Evolutionary conservation across 2,888 invertebrate species (phyloP), one percentile per base, ranked within the genome.

Genomic region (Pandemis heparana): DNA sequence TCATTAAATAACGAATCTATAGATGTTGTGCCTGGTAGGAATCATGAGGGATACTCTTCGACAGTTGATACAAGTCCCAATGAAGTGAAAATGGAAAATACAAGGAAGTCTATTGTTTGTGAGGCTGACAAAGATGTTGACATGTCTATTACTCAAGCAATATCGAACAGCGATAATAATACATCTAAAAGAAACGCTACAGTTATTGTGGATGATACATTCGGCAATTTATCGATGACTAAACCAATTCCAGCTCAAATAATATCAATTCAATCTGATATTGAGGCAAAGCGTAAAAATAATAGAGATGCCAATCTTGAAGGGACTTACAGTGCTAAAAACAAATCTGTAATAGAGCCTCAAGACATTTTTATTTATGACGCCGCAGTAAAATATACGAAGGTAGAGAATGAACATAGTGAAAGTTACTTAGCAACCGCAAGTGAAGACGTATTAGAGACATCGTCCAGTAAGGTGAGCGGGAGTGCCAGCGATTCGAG

Each of bases 331-430:
- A 46, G 23, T 69, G 68, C 43, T 7, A 70, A 73, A 8, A 39
- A 63, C 62, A 77, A 60, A 16, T 39, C 61, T 32, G 23, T 18
- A n/a, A 32, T 62, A 10, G 43, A 46, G 1, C 48, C 41, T 32
- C 78, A 78, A 76, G 79, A 82, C 63, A 62, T 85, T n/a, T 70
- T 83, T 7, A 77, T 85, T 12, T 86, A 83, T 65, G 85, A 84
- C 80, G 76, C 79, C 43, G 51, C 59, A 7, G 56, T 18, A 41
- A 59, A 61, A 43, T 61, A 43, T 48, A 71, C 69, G 56, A 61
- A 56, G 59, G 41, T n/a, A 51, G 10, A 53, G 46, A 66, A 60
- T 51, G 67, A 60, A 41, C 60, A 64, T 46, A 12, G 7, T 46
- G 23, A 9, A 12, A 14, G 16, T 14, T 38, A 32, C 5, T 2